Percentiles rank a stretch among this genome's conserved stretches.
Evolutionary conservation across 1,140 invertebrate genomes (phyloP).

Genomic region (Bacillus rossius): DNA sequence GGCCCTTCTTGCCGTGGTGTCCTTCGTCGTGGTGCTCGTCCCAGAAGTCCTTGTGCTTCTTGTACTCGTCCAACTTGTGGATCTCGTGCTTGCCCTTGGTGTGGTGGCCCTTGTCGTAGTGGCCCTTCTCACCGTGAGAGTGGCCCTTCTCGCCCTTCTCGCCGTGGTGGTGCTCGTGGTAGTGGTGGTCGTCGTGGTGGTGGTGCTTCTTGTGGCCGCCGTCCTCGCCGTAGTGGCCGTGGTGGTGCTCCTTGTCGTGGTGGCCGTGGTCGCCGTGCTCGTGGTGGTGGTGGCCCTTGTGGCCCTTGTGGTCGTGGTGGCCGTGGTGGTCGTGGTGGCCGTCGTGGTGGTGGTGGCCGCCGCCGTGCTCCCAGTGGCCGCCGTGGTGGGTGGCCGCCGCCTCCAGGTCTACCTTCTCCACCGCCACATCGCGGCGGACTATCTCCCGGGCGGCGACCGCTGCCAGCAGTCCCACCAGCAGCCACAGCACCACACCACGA

Average conservation of each 20-base stretch:
- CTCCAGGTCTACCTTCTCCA: slow-evolving; percentile 1
- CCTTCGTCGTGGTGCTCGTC: slow-evolving; percentile 57
- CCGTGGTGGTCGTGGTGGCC: slow-evolving; percentile 52
- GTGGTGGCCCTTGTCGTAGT: slow-evolving; percentile 56
- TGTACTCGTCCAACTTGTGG: slow-evolving; percentile 63
- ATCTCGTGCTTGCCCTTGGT: slow-evolving; percentile 60
- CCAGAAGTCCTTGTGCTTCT: slow-evolving; percentile 64
- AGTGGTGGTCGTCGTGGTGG: slow-evolving; percentile 15
- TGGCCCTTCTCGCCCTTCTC: slow-evolving; percentile 27
- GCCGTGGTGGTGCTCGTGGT: slow-evolving; percentile 17
- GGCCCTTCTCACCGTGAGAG: slow-evolving; percentile 54
- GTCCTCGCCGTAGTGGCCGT: slow-evolving; percentile 59
- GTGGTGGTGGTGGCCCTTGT: slow-evolving; percentile 53
- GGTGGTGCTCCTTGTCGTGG: slow-evolving; percentile 57
- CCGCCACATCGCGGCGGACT: background rate
- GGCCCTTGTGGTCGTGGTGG: slow-evolving; percentile 50
- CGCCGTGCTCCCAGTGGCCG: slow-evolving; percentile 47
- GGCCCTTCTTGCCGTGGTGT: slow-evolving; percentile 54
- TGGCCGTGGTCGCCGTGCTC: slow-evolving; percentile 61
- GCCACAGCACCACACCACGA: no score
- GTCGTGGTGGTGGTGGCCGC: slow-evolving; percentile 50
- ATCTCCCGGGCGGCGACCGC: background rate
- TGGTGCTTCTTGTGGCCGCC: slow-evolving; percentile 60
- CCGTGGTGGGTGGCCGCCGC: slow-evolving; percentile 22
- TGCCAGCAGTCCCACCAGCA: background rate